Evolutionary conservation across 2,888 invertebrate species (phyloP).

Genomic region (Synanthedon formicaeformis): DNA sequence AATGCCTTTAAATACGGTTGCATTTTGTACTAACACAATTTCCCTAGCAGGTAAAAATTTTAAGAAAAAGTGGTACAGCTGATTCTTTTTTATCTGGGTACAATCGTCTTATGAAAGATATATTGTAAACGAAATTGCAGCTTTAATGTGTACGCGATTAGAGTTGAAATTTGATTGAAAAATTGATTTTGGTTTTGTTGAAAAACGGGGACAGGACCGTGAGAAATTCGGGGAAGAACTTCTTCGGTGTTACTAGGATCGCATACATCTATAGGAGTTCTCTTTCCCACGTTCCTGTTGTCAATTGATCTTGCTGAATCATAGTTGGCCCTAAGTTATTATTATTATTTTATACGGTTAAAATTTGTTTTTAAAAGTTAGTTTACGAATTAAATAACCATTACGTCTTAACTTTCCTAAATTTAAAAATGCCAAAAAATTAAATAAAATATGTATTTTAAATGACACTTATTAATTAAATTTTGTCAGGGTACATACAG

Average conservation of each 20-base stretch:
- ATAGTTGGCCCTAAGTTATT: no score
- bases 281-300: constrained; percentile 39
- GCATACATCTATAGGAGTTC: constrained; percentile 24
- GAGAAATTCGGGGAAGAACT: constrained; percentile 69
- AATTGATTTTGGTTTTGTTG: constrained; percentile 33
- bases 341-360: no score
- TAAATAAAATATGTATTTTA: no score
- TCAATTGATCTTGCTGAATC: background rate
- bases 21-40: background rate
- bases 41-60: constrained; percentile 3
- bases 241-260: constrained; percentile 57
- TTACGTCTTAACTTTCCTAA: no score
- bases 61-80: background rate
- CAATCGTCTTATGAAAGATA: constrained; percentile 17
- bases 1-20: background rate
- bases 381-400: no score
- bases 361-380: no score
- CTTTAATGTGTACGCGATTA: constrained; percentile 6
- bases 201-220: constrained; percentile 51
- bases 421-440: no score
- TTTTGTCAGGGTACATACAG: no score
- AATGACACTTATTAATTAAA: no score
- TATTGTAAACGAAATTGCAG: constrained; percentile 10
- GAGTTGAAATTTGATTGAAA: constrained; percentile 13
- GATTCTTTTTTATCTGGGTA: constrained; percentile 18